Evolutionary conservation across 2,888 invertebrate genomes (phyloP), one percentile per base, ranked within the genome.

Genomic region (Branchipolynoe longqiensis): DNA sequence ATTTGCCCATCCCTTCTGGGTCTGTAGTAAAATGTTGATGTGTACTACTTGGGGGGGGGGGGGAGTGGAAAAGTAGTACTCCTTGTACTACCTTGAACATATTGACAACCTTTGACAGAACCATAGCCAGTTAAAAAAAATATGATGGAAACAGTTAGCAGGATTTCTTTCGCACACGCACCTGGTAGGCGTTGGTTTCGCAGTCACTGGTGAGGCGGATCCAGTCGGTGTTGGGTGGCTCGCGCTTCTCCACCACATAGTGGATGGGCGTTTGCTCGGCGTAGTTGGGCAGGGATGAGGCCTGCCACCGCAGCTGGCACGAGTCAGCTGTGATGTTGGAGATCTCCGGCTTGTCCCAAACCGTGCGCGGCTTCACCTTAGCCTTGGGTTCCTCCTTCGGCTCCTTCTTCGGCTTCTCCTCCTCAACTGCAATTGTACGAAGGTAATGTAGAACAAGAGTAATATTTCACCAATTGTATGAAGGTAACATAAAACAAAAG

Each of bases 251-350:
- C 89, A 98, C 96, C 94, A 97, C 96, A 93, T 99, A 99, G 0
- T 83, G 85, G 18, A 98, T 97, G 0, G 98, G 98, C 91, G 96
- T 96, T 86, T 94, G 93, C 78, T 97, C 95, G 0, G 98, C 97
- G 84, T 92, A 92, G 36, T 96, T 96, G 87, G 97, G 95, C 1
- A 98, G 97, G 64, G 98, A 96, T 25, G 98, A 98, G 0, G 99
- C 98, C 90, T 96, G 97, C 99, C 99, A 99, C 0, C 97, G 97
- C 12, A 99, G 95, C 0, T 97, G 97, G 87, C 98, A 95, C 85
- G 96, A 96, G 12, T 97, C 95, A 91, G 98, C 98, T 12, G 97
- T 96, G 97, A 98, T 98, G 83, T 97, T 96, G 28, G 97, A 96
- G 91, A 99, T 97, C 91, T 97, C 97, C 3, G 99, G 99, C 85